Conservation (phyloP, 2,113 vertebrate species). For the Eurystomus gularis region DNA sequence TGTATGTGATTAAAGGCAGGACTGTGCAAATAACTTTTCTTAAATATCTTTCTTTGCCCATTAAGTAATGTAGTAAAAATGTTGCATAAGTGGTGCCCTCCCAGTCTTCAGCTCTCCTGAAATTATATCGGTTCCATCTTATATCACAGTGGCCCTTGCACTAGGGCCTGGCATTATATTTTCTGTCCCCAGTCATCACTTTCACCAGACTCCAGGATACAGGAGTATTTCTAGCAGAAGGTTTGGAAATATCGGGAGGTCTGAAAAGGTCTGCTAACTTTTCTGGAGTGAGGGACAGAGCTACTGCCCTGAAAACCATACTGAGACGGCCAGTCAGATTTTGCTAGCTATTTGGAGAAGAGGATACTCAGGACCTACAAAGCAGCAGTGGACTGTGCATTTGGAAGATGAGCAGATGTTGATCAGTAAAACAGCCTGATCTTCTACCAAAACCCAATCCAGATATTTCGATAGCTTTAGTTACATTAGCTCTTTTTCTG, state of each 20-base stretch:
- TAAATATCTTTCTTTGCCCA: background rate
- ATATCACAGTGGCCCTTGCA: fast-evolving
- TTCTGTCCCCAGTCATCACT: background rate
- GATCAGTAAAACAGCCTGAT: background rate
- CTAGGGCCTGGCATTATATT: background rate
- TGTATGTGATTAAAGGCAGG: background rate
- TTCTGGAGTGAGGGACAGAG: background rate
- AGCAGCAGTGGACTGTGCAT: fast-evolving
- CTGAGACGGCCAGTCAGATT: fast-evolving
- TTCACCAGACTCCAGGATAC: background rate
- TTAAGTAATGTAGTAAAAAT: background rate
- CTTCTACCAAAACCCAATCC: background rate
- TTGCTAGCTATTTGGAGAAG: background rate
- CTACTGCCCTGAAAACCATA: background rate
- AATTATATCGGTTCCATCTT: background rate
- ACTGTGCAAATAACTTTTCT: background rate
- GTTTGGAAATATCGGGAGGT: background rate
- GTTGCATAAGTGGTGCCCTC: background rate
- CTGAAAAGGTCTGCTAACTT: background rate
- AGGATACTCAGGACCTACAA: background rate
- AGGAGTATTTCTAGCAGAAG: background rate
- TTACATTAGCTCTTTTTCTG: background rate
- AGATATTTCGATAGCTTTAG: background rate
- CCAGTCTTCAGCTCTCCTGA: background rate
- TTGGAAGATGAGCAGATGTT: background rate